Conservation (phyloP, 2,113 vertebrate genomes). For the Coturnix japonica region DNA sequence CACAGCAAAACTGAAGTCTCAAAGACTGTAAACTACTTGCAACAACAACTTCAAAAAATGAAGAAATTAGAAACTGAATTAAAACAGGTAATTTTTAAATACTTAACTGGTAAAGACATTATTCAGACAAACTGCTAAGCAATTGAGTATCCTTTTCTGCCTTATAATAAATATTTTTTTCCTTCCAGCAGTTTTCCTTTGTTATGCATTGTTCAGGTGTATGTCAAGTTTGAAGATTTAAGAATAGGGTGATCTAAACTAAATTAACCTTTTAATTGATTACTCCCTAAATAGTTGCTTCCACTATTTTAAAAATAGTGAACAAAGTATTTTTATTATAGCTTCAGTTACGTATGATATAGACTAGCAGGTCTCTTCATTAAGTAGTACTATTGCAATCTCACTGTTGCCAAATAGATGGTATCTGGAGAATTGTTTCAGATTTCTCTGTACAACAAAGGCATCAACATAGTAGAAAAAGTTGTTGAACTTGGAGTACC, state of each 20-base stretch:
- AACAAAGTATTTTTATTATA: neutral
- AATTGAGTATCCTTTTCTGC: neutral
- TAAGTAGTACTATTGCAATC: neutral
- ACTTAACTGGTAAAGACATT: neutral
- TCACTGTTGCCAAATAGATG: neutral
- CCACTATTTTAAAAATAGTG: neutral
- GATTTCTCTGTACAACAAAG: neutral
- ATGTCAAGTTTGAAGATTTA: neutral
- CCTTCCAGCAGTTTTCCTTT: neutral
- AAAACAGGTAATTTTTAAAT: constrained; percentile 76
- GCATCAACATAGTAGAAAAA: neutral
- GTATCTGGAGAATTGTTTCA: neutral
- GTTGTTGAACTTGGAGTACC: neutral
- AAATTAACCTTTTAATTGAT: neutral
- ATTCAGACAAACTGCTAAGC: too few species aligned
- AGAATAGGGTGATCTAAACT: neutral
- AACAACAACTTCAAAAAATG: constrained; percentile 85
- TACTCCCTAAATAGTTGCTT: neutral
- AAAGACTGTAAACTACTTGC: constrained; percentile 73
- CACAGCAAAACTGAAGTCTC: constrained; percentile 69
- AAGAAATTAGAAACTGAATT: constrained; percentile 82
- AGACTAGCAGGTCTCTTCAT: neutral
- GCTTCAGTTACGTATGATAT: neutral
- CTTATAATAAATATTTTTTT: neutral
- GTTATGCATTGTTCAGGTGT: neutral